Base-by-base conservation (phyloP, 2,113 vertebrate species). In the Stercorarius parasiticus region DNA sequence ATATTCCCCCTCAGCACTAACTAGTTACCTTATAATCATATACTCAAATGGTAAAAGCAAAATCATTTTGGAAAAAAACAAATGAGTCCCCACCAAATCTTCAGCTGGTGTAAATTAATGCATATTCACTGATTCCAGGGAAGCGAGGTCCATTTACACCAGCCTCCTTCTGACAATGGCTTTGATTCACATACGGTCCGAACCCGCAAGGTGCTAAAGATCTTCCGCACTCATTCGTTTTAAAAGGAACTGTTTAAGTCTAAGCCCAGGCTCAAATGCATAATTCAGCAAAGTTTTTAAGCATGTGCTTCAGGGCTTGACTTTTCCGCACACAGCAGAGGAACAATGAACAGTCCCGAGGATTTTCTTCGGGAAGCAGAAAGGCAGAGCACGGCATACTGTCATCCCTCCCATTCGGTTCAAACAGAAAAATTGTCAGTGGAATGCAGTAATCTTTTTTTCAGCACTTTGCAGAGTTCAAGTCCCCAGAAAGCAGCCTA, bases 21-120 rank as follows among this genome's bases (percentile, higher is more conserved):
- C 95, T 89, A 71, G 95, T 96, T 96, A 96, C 97, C 93, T 98
- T 98, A 94, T 89, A 97, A 97, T 98, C 97, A 89, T 93, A 82
- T 26, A 82, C 72, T 82, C 95, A 88, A 96, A 92, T 45, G 79
- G 62, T 82, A 93, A 91, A 96, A 62, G 93, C 90, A 95, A 95
- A 97, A 97, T 95, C 95, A 83, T 67, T 83, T 38, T 92, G 77
- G 86, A 82, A 83, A 88, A 88, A 96, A 96, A 78, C 73, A 94
- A 97, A 85, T 52, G 58, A 96, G 95, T 76, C 92, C 90, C 38
- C 74, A 45, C 23, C 67, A 62, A 85, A 91, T 22, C 86, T 93
- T 88, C 74, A 96, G 85, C 72, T 83, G 84, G 14, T 58, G 73
- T 23, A 55, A 79, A 38, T 85, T 27, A 66, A 52, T 52, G 78